These are phyloP conservation scores for Tenthredo scrophulariae DNA, from an alignment of 2,888 invertebrate species.

Conservation along the genomic window DNA sequence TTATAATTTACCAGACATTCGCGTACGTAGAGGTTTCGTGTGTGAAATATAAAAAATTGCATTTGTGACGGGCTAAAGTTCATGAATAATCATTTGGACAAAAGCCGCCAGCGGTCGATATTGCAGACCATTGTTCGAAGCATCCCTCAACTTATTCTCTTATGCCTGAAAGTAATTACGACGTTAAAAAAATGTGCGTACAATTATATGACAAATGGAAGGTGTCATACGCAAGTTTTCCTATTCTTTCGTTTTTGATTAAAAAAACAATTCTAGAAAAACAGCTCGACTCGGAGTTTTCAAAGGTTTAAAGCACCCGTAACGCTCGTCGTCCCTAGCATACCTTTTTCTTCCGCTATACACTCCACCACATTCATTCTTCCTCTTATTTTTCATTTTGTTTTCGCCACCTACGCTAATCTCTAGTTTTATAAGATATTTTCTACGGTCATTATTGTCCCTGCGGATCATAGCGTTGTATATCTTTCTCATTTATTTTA, in stretches of 20 bases:
- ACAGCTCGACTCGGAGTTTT: not conserved
- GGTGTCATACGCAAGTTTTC: not conserved
- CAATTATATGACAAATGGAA: not conserved
- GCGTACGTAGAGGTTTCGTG: not conserved
- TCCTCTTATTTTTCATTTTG: not conserved
- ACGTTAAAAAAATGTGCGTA: not conserved
- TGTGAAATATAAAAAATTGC: not conserved
- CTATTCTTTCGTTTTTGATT: not conserved
- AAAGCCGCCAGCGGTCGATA: not conserved
- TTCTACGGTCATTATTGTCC: not conserved
- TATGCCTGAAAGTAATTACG: not conserved
- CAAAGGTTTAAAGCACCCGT: not conserved
- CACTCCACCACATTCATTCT: not conserved
- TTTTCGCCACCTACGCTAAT: not conserved
- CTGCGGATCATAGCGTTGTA: not conserved
- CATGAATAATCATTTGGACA: not conserved
- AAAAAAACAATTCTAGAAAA: not conserved
- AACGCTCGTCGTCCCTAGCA: not conserved
- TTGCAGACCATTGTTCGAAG: slow-evolving; percentile 6
- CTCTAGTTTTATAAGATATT: not conserved
- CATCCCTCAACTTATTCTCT: not conserved
- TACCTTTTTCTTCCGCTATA: not conserved
- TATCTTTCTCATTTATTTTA: not conserved
- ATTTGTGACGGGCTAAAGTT: not conserved
- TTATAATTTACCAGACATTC: not conserved